Evolutionary conservation across 2,113 vertebrate genomes (phyloP), one percentile per base, ranked within the genome.

Genomic region (Psettodes erumei): DNA sequence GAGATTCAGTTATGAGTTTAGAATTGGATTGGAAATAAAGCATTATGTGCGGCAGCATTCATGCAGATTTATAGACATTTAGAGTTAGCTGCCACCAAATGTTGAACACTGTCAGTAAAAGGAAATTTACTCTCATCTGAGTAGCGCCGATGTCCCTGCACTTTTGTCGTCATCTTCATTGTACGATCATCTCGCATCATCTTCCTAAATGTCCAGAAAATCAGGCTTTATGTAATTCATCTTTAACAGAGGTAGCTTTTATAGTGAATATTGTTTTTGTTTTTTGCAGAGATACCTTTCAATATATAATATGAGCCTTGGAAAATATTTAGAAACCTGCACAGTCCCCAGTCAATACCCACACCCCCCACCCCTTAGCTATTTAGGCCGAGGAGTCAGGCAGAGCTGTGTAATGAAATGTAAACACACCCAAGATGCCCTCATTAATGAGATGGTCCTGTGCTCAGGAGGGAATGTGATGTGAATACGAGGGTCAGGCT

Each of bases 391-490:
- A n/a, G 48, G 76, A 80, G 61, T 40, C 43, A 23, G 54, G 56
- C 50, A 53, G 61, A 40, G 25, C 33, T 55, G 73, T 65, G 72
- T 86, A 88, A 88, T 80, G 85, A 88, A 85, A 90, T 81, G 85
- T 86, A 92, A 91, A 85, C 77, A 83, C 64, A 69, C 60, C 66
- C 71, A 54, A 69, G 64, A 75, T 71, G 62, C 62, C 76, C 81
- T 82, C 63, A 79, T 87, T 89, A 89, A 82, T 77, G 83, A 86
- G 79, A 80, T 42, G 75, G 70, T 68, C 66, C 58, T 63, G 12
- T 37, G 53, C 61, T 82, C 81, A 45, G 79, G 32, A 51, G 75
- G 61, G 83, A 72, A 78, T 66, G 54, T 35, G 47, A 82, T 32
- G 71, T 48, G 60, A 80, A 65, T 62, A 37, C 71, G 58, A 82